Evolutionary conservation across 1,140 invertebrate genomes (phyloP).

Genomic region (honey bee (Apis mellifera)): DNA sequence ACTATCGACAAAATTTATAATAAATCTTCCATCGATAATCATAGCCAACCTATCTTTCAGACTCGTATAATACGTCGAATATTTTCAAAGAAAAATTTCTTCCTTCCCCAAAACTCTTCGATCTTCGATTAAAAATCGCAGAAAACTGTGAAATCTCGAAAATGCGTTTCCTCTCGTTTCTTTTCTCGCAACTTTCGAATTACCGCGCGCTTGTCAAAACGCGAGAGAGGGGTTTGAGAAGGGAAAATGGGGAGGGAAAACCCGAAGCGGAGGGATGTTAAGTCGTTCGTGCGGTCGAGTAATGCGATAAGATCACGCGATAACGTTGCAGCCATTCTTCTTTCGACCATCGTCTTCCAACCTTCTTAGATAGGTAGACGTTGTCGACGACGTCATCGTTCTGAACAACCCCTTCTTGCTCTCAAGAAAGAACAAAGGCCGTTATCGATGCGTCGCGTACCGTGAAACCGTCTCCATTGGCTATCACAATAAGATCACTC

Average conservation of each 20-base stretch:
- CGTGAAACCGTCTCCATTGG: conserved; percentile 56
- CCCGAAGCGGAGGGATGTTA: conserved; percentile 10
- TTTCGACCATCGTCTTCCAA: conserved; percentile 16
- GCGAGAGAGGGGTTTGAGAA: not conserved
- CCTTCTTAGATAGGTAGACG: not conserved
- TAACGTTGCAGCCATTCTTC: conserved; percentile 55
- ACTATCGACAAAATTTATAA: no score
- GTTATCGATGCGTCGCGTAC: no score
- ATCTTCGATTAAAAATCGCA: no score
- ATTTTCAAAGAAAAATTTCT: no score
- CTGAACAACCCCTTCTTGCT: conserved; percentile 40
- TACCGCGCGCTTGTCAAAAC: not conserved
- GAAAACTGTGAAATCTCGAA: no score
- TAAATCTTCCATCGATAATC: no score
- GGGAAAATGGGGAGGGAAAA: conserved; percentile 19
- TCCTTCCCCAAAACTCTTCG: no score
- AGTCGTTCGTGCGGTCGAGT: conserved; percentile 54
- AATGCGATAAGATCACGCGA: conserved; percentile 61
- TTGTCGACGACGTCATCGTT: conserved; percentile 12
- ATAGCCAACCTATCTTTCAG: no score
- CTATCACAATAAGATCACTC: conserved; percentile 46
- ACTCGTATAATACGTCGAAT: no score
- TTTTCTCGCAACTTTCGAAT: conserved; percentile 1
- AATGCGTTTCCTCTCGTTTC: not conserved
- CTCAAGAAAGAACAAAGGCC: conserved; percentile 52